Evolutionary conservation across 2,888 invertebrate species (phyloP), one percentile per base, ranked within the genome.

Genomic region (Cybosia mesomella): DNA sequence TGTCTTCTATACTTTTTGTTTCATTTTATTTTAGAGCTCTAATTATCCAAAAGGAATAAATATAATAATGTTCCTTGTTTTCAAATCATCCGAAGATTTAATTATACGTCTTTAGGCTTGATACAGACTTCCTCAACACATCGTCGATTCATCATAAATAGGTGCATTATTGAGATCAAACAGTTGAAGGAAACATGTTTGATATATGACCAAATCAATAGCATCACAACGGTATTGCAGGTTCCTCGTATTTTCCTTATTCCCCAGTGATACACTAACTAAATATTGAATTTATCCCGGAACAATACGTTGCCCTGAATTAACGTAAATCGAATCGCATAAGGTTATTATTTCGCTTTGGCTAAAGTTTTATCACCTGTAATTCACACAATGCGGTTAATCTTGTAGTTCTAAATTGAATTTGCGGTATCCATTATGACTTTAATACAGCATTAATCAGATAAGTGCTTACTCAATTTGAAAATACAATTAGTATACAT

Each of bases 401-500:
- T 53, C 22, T 24, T 10, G 36, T 54, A 15, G 34, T 36, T 36
- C 11, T 54, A 13, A 62, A 54, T 54, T 54, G 15, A 55, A 63
- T 36, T 22, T 15, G 28, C 28, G n/a, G 61, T 24, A 58, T 43
- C n/a, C 4, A 32, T 21, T 53, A 39, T 22, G 58, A 11, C 49
- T n/a, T n/a, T 21, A 21, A 60, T 63, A 28, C 55, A 58, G 22
- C 28, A 58, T 24, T 15, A 9, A 43, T 43, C 53, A 59, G 13
- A 54, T 32, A 58, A 73, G 39, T 65, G 34, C 49, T 59, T 68
- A 53, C 67, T 58, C 43, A 70, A 73, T 70, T 68, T 49, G 28
- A 53, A 22, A 53, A 59, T 57, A 58, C 70, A 70, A 79, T 73
- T 67, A 68, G 60, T 68, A 57, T 49, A 49, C 18, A n/a, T 58